A percentile compares a stretch with the other conserved stretches of the same genome.
Evolutionary conservation across 1,140 invertebrate species (phyloP).

Genomic region (Oryctes rhinoceros): DNA sequence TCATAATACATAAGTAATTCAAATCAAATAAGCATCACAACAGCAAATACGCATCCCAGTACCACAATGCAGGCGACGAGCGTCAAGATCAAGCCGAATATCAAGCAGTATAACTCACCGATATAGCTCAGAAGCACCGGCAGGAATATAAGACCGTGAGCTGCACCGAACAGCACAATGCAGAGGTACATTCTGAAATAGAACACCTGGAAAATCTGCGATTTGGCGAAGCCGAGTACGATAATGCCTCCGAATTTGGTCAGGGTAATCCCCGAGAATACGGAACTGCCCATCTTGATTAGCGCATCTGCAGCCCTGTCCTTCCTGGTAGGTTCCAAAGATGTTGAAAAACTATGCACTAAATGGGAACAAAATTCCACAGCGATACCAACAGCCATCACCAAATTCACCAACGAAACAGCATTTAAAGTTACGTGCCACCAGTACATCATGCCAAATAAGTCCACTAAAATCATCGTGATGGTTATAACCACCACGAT

Average conservation of each 20-base stretch:
- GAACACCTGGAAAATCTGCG: conserved; percentile 96
- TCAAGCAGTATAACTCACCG: conserved; percentile 73
- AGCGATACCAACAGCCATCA: conserved; percentile 98
- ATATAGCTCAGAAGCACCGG: conserved; percentile 96
- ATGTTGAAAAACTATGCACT: conserved; percentile 90
- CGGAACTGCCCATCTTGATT: conserved; percentile 92
- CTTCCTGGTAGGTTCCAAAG: conserved; percentile 73
- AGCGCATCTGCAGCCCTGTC: conserved; percentile 85
- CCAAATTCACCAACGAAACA: conserved; percentile 96
- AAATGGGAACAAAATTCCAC: conserved; percentile 99
- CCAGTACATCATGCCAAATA: conserved; percentile 96
- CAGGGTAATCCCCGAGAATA: conserved; percentile 96
- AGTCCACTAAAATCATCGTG: conserved; percentile 90
- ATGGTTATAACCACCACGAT: conserved; percentile 91
- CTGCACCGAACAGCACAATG: conserved; percentile 95
- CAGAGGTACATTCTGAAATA: conserved; percentile 99
- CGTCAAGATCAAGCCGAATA: conserved; percentile 34
- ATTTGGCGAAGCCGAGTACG: conserved; percentile 94
- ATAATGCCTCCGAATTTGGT: conserved; percentile 97
- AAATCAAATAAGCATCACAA: conserved; percentile 20
- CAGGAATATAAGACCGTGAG: conserved; percentile 95
- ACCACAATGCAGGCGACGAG: neutral
- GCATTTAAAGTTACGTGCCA: conserved; percentile 97
- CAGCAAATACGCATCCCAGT: conserved; percentile 22
- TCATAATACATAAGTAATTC: no score